Base-by-base conservation (phyloP, 2,888 invertebrate genomes). In the Blastobasis lacticolella region DNA sequence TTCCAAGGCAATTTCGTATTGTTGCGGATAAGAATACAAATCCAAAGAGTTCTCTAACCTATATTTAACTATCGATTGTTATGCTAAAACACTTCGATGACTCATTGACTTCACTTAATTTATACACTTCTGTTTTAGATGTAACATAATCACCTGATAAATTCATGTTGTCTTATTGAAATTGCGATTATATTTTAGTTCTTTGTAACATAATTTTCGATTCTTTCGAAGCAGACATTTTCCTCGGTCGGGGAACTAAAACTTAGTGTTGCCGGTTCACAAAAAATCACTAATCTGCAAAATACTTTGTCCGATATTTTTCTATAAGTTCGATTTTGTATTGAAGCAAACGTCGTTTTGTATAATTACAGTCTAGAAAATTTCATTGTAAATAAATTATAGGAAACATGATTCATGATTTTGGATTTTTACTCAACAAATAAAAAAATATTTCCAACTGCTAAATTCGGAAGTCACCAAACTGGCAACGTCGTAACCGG, bases 31-130 rank as follows among this genome's bases (percentile, higher is more conserved):
- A 62, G 73, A 75, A 81, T 75, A 81, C 78, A 82, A 80, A 75
- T 78, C 71, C 75, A 75, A 74, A 70, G 66, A 81, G 77, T 81
- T 85, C 77, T 85, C 49, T 87, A 87, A 88, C 87, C 88, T 87
- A 85, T 83, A 86, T 87, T 79, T 75, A 78, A 79, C 76, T 78
- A 88, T 88, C 83, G 85, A 88, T 88, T 88, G 83, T 86, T 86
- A 84, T 83, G 85, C 86, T 82, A 86, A 86, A 86, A 85, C 84
- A 86, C 80, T 71, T 61, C 60, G 53, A 75, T 81, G 78, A 80
- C 69, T 81, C 78, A 81, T 74, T 63, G 57, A 71, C 62, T 55
- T 62, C 69, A 75, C 73, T 73, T 67, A 60, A 58, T 59, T 61
- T 61, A 58, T 62, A 73, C 69, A 68, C 58, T 63, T 69, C 53